Conservation (phyloP, 2,888 invertebrate genomes). For the Drosophila nr. perissopoda region DNA sequence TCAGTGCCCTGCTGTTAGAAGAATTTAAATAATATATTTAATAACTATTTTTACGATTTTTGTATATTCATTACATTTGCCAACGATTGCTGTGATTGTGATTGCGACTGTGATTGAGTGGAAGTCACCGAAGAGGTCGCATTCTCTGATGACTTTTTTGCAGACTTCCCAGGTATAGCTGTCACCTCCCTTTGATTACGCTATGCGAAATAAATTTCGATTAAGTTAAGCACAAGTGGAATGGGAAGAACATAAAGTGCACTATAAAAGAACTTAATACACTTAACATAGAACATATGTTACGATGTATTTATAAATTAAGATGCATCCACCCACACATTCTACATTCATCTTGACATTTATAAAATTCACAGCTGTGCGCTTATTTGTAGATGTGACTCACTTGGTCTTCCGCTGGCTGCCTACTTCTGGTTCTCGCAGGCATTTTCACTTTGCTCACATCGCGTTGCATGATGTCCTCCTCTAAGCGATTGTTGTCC, state of each 20-base stretch:
- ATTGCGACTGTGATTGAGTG: conserved; percentile 7
- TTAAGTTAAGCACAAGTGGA: background rate
- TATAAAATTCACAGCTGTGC: background rate
- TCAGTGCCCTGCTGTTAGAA: background rate
- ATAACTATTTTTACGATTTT: background rate
- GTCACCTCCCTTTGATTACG: conserved; percentile 16
- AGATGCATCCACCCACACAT: background rate
- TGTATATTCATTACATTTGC: background rate
- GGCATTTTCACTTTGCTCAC: conserved; percentile 31
- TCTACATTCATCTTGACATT: background rate
- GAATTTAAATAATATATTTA: background rate
- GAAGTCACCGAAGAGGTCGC: conserved; percentile 27
- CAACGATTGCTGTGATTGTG: background rate
- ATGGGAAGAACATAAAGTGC: background rate
- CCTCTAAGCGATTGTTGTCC: conserved; percentile 34
- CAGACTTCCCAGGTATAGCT: conserved; percentile 24
- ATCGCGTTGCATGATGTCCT: conserved; percentile 65
- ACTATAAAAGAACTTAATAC: too few relatives aligned
- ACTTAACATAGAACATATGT: background rate
- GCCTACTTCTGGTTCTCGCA: conserved; percentile 28
- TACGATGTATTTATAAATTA: background rate
- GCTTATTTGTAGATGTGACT: conserved; percentile 16
- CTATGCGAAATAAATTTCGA: background rate
- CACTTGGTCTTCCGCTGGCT: conserved; percentile 56
- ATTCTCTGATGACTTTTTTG: conserved; percentile 28